Conservation (phyloP, 2,888 invertebrate species). For the Encarsia formosa region DNA sequence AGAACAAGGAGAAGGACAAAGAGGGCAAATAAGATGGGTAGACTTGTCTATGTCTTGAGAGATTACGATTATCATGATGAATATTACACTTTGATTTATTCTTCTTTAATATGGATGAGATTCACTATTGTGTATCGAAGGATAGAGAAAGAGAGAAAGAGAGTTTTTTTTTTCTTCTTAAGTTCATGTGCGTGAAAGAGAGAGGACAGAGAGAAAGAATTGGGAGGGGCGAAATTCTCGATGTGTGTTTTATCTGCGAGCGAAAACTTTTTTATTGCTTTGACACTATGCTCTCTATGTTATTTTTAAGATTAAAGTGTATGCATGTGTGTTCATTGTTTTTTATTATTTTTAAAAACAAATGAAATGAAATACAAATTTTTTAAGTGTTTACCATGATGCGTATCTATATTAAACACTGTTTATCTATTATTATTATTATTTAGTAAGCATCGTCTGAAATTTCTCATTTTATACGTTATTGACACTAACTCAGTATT, state of each 20-base stretch:
- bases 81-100: no score
- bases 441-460: no score
- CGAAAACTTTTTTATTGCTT: constrained; percentile 21
- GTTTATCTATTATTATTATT: constrained; percentile 4
- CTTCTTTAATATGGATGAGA: no score
- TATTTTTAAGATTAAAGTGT: constrained; percentile 22
- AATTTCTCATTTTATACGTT: no score
- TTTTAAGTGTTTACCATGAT: no score
- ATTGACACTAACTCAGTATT: no score
- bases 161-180: no score
- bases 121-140: constrained; percentile 22
- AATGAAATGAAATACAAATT: no score
- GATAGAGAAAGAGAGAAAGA: constrained; percentile 24
- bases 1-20: constrained; percentile 77
- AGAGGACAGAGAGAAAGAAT: constrained; percentile 14
- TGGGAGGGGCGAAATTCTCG: constrained; percentile 9
- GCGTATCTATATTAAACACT: no score
- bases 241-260: constrained; percentile 18
- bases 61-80: no score
- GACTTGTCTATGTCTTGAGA: no score
- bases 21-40: constrained; percentile 46
- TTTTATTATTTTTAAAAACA: constrained; percentile 16
- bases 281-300: constrained; percentile 24
- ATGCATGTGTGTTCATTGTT: constrained; percentile 18
- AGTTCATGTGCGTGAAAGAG: no score